phyloP scores from a whole-genome alignment of 2,113 vertebrate genomes.

The Alligator sinensis region DNA sequence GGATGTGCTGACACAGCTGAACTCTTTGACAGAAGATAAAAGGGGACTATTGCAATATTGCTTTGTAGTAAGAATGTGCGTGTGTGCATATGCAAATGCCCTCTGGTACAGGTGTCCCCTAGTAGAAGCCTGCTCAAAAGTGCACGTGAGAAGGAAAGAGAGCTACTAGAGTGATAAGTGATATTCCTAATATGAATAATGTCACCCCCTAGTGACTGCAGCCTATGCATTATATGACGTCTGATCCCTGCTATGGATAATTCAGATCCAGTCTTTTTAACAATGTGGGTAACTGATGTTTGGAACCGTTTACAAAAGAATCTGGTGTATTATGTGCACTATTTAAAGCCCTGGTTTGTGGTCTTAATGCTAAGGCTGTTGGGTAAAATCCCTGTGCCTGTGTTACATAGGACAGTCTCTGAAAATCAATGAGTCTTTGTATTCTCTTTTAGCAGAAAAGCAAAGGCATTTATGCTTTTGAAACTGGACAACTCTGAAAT shows the following conservation, averaged over 20 bases:
- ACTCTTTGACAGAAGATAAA: background rate
- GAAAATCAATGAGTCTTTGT: background rate
- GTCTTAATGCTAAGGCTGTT: background rate
- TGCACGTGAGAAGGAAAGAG: background rate
- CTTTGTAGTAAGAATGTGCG: background rate
- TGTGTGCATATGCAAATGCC: background rate
- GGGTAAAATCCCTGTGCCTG: background rate
- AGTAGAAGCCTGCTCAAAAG: background rate
- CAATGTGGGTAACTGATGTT: background rate
- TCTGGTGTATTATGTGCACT: background rate
- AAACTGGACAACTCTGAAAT: background rate
- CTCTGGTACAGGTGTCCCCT: background rate
- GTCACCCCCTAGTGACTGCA: background rate
- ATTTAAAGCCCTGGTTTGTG: background rate
- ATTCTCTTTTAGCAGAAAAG: background rate
- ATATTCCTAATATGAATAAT: background rate
- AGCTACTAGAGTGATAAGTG: background rate
- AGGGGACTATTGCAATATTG: background rate
- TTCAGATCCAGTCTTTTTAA: background rate
- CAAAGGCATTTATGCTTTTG: background rate
- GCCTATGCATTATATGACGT: background rate
- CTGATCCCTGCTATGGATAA: background rate
- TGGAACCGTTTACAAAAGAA: background rate
- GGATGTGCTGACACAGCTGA: fast-evolving
- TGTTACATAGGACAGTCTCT: background rate